Evolutionary conservation across 2,797 vertebrate genomes (phyloP), one percentile per base, ranked within the genome.

Genomic region (Neostethus bicornis): DNA sequence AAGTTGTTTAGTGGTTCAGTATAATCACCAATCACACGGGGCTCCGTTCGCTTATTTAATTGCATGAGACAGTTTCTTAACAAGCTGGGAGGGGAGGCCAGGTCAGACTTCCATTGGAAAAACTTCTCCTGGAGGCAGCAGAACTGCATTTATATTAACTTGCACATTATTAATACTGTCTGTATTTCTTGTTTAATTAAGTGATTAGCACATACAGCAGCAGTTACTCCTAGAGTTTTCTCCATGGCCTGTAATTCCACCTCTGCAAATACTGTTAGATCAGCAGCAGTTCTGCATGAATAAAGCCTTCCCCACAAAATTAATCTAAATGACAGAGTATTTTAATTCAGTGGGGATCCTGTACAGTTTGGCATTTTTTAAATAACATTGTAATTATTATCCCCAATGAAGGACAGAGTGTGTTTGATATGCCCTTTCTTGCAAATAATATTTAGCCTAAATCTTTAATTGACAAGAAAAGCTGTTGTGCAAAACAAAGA

Each of bases 51-150:
- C 26, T 16, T 7, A 29, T 66, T 54, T 75, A 75, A 72, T 75
- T 70, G 58, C 50, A 69, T 68, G 57, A 54, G 70, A 71, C 69
- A 48, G 52, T 65, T 72, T 73, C 58, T 45, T 81, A 78, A 81
- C 73, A 60, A 79, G 61, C 48, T 37, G n/a, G 70, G 49, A 74
- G 66, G 54, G 60, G 59, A 72, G 46, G 57, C 38, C 48, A 32
- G 53, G 69, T 73, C 61, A 50, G 31, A 25, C 44, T 72, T 35
- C 54, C 46, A 51, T 69, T 41, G 71, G 39, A 62, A 60, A 60
- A 71, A 63, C 29, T 13, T 66, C 48, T 66, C 38, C 2, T 1
- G 25, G 12, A 64, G 34, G 54, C 51, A 54, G 17, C 25, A 29
- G 61, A 43, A 56, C 5, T 44, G 45, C 54, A 69, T 63, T 78